Conservation (phyloP, 1,140 invertebrate species). For the Temnothorax nylanderi region DNA sequence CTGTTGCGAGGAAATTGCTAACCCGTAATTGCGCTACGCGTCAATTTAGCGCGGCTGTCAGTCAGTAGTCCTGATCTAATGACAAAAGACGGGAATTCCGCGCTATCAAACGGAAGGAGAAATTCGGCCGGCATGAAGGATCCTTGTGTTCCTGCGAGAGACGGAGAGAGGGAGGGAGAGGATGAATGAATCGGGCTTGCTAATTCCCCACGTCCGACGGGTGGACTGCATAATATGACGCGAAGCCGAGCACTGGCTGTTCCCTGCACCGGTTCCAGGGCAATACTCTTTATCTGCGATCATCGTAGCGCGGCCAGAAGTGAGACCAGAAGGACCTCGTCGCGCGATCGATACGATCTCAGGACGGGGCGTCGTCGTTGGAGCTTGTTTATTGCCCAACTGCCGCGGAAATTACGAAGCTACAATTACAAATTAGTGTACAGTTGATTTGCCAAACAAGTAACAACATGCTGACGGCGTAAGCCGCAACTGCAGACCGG, state of each 20-base stretch:
- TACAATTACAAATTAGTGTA: slow-evolving; percentile 60
- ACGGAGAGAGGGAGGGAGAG: background rate
- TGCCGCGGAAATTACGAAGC: slow-evolving; percentile 54
- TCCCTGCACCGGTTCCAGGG: slow-evolving; percentile 7
- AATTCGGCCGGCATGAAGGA: slow-evolving; percentile 36
- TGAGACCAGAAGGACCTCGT: slow-evolving; percentile 21
- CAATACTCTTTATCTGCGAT: slow-evolving; percentile 43
- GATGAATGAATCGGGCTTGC: background rate
- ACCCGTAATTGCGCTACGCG: slow-evolving; percentile 38
- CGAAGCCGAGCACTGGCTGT: slow-evolving; percentile 5
- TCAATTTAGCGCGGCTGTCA: slow-evolving; percentile 36
- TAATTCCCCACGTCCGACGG: slow-evolving; percentile 12
- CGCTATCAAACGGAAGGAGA: slow-evolving; percentile 45
- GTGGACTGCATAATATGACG: slow-evolving; percentile 40
- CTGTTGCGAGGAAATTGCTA: slow-evolving; percentile 39
- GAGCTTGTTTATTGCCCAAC: slow-evolving; percentile 53
- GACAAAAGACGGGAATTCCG: slow-evolving; percentile 54
- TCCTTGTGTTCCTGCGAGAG: background rate
- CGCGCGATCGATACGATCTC: slow-evolving; percentile 53
- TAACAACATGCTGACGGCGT: slow-evolving; percentile 53
- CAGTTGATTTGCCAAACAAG: slow-evolving; percentile 58
- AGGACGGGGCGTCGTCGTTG: slow-evolving; percentile 40
- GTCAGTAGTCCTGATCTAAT: slow-evolving; percentile 29
- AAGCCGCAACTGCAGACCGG: slow-evolving; percentile 43
- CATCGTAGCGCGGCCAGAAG: background rate